Evolutionary conservation across 2,888 invertebrate genomes (phyloP), one percentile per base, ranked within the genome.

Genomic region (Acanthosepion pharaonis): DNA sequence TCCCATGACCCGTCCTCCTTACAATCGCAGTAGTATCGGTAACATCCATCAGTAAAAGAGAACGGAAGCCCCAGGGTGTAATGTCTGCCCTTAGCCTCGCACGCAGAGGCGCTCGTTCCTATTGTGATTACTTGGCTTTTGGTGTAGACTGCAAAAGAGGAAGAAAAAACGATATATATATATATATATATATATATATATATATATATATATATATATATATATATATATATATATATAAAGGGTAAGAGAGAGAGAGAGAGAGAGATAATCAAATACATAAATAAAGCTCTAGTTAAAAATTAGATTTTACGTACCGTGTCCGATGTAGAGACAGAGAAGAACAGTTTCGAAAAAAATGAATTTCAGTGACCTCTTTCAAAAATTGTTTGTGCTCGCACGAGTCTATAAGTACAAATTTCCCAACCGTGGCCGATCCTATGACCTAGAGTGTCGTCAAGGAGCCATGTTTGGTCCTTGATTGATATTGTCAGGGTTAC

Each of bases 1-100:
- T 95, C 94, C 95, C 96, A 96, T 2, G 95, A 94, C 25, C 96
- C 97, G 94, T 96, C 96, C 94, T 96, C 96, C 94, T 95, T 95
- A 94, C 97, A 97, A 49, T 95, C 95, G 94, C 96, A 96, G 91
- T 95, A 95, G 94, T 96, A 96, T 91, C 96, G 95, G 59, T 96
- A 95, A 91, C 96, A 96, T 18, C 95, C 96, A 91, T 96, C 95
- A 18, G 95, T 95, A 94, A 96, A 95, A 42, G 95, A 94, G 95
- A 96, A 96, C 25, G 95, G 94, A 42, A 95, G 94, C 5, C 96
- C 96, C 2, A 96, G 96, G 11, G 95, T 94, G 91, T 95, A 95
- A n/a, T 94, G 78, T 23, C 94, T 92, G 1, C 95, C 95, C 53
- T 95, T 95, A 0, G 96, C 95, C 25, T 95, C 95, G 91, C 96